These are phyloP conservation scores for Drosophila seclusa DNA, from an alignment of 2,888 invertebrate genomes.

Conservation along the genomic window DNA sequence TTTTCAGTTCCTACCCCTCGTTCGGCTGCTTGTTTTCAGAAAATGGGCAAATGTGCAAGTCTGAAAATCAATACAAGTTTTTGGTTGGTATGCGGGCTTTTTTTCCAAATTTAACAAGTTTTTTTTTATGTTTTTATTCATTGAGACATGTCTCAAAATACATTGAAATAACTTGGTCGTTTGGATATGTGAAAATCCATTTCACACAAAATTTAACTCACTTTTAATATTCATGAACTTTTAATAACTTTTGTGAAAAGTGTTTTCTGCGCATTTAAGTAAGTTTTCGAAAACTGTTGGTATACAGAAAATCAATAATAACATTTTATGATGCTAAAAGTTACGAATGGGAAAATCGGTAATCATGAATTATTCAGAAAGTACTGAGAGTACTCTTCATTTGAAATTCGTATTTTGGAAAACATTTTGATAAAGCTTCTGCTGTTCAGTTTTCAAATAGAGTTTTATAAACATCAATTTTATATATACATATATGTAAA, in stretches of 20 bases:
- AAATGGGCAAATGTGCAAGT: conserved; percentile 15
- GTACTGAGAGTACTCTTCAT: neutral
- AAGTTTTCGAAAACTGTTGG: neutral
- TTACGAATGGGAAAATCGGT: neutral
- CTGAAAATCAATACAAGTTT: conserved; percentile 55
- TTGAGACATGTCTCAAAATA: neutral
- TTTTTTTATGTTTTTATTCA: neutral
- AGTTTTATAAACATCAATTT: neutral
- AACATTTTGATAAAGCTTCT: neutral
- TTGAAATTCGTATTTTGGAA: neutral
- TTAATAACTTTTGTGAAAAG: neutral
- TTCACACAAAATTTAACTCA: neutral
- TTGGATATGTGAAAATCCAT: neutral
- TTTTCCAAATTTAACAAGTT: conserved; percentile 3
- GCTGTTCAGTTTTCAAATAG: neutral
- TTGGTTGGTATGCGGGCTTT: neutral
- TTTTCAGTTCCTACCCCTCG: conserved; percentile 10
- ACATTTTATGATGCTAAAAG: neutral
- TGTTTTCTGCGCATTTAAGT: neutral
- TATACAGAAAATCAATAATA: neutral
- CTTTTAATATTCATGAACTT: neutral
- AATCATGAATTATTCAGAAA: neutral
- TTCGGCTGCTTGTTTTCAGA: conserved; percentile 27
- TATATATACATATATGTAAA: too few species aligned
- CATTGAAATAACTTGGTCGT: neutral